Base-by-base conservation (phyloP, 2,113 vertebrate genomes). In the Pitta sordida region DNA sequence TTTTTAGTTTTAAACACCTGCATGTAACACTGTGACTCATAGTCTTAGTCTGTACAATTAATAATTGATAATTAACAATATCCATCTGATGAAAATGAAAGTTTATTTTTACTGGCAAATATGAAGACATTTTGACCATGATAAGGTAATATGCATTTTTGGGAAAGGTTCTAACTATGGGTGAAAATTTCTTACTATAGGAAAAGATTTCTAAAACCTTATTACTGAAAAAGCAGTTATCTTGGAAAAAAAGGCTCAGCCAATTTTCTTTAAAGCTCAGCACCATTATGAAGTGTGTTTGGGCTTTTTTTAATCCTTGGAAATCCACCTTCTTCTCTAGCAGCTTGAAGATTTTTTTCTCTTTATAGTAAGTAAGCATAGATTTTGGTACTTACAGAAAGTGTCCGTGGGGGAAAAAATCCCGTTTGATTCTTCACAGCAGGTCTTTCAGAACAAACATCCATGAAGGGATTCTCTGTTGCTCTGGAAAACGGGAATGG, bases 401-500 rank as follows among this genome's bases (percentile, higher is more conserved):
- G 75, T 15, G 9, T 44, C 41, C 30, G 9, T 77, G 62, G 53
- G 52, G 44, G 44, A 89, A 89, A 62, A 89, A 89, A 44, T 49
- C 36, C 46, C 62, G 41, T 46, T 88, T 56, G 81, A 58, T 55
- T 77, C 64, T 83, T 77, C 67, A 65, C 10, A 58, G 64, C n/a
- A 80, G 23, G 81, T 36, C 75, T 76, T 32, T 46, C 52, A 96
- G 60, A 21, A 63, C 26, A 32, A 51, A 74, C 7, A 52, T 69
- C 5, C 51, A 62, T 0, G n/a, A 48, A 70, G 52, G 1, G 1
- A 84, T 52, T 53, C 52, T 18, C 27, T 1, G 2, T 8, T 36
- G 24, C 59, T 83, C 49, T 65, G 37, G 73, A 84, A 78, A 83
- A 81, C 4, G 7, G 36, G 60, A 81, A 39, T n/a, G 39, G 43